Evolutionary conservation across 2,113 vertebrate genomes (phyloP).

Genomic region (Rhinoderma darwinii): DNA sequence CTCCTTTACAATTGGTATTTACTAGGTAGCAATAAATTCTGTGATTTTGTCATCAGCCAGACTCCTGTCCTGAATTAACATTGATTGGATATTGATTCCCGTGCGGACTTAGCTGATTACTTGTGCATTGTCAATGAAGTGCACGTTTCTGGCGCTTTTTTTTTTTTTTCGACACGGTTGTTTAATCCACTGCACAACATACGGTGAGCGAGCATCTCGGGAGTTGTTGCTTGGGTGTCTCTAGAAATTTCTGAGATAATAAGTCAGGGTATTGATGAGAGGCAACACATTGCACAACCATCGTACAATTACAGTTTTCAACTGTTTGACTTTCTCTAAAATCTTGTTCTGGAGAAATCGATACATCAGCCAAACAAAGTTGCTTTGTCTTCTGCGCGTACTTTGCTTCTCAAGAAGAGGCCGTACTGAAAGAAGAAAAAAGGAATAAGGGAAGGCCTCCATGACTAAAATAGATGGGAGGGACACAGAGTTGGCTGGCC

Average conservation of each 20-base stretch:
- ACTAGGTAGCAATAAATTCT: conserved; percentile 6
- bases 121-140: background rate
- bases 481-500: no score
- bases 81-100: conserved; percentile 15
- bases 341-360: background rate
- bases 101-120: conserved; percentile 4
- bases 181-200: background rate
- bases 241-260: background rate
- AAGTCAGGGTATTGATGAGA: background rate
- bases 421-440: no score
- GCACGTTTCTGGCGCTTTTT: background rate
- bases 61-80: background rate
- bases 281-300: background rate
- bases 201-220: background rate
- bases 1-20: background rate
- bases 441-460: no score
- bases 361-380: background rate
- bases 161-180: background rate
- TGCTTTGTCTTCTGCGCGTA: background rate
- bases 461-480: no score
- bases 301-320: background rate
- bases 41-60: background rate
- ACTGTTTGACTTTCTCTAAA: background rate
- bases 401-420: no score
- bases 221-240: background rate